Conservation (phyloP, 1,140 invertebrate species). For the Glossosoma conforme region DNA sequence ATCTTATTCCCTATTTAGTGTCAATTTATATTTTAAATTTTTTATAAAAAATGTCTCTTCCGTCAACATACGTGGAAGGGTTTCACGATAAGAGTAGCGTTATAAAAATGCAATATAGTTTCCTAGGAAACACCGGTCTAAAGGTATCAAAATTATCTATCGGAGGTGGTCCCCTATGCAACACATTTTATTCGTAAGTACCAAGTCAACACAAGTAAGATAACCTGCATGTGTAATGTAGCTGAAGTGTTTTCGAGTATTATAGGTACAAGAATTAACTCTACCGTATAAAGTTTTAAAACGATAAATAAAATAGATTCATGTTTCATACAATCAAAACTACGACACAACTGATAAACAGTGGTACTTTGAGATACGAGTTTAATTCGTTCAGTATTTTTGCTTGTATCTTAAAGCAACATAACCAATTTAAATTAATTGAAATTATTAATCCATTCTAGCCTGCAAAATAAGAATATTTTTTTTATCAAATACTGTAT, state of each 20-base stretch:
- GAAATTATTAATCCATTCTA: too few species aligned
- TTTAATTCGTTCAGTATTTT: too few species aligned
- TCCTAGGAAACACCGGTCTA: constrained; percentile 53
- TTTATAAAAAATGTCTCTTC: constrained; percentile 15
- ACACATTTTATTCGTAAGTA: constrained; percentile 53
- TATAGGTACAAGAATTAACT: background rate
- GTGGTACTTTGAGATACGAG: background rate
- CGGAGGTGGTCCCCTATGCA: constrained; percentile 53
- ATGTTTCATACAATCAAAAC: background rate
- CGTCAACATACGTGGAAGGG: constrained; percentile 24
- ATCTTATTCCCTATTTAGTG: too few species aligned
- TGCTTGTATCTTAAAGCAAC: too few species aligned
- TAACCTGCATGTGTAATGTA: background rate
- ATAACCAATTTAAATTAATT: too few species aligned
- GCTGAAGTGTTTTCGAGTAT: background rate
- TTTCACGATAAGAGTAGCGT: constrained; percentile 23
- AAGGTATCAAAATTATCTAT: constrained; percentile 53
- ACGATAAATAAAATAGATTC: background rate
- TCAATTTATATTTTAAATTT: background rate
- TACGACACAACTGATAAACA: background rate
- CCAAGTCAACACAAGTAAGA: background rate
- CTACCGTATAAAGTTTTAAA: background rate
- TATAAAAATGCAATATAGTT: constrained; percentile 43
- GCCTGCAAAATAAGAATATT: too few species aligned
- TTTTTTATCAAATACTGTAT: too few species aligned